Percentiles rank a stretch among this genome's conserved stretches.
Evolutionary conservation across 1,140 invertebrate genomes (phyloP).

Genomic region (Diprion similis): DNA sequence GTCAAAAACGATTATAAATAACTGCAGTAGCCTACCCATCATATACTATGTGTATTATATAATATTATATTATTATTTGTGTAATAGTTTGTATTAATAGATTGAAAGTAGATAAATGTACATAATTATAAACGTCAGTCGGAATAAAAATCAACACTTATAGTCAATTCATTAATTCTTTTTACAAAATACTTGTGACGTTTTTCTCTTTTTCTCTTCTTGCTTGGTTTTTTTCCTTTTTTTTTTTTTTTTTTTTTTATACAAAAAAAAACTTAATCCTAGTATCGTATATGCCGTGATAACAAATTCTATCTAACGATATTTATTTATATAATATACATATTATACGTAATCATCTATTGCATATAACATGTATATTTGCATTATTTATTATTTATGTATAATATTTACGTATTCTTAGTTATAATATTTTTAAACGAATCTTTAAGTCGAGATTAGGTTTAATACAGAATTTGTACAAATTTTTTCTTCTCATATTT

Average conservation of each 20-base stretch:
- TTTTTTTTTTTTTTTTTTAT: constrained; percentile 5
- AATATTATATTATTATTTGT: no score
- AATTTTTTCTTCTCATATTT: constrained; percentile 21
- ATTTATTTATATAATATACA: constrained; percentile 8
- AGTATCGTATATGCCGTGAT: constrained; percentile 22
- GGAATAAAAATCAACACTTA: neutral
- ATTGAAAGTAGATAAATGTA: no score
- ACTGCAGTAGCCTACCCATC: no score
- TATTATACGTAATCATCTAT: no score
- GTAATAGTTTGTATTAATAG: no score
- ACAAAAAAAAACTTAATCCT: constrained; percentile 40
- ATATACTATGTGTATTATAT: no score
- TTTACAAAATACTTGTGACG: constrained; percentile 40
- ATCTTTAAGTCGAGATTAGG: constrained; percentile 11
- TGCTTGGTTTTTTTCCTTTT: no score
- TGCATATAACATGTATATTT: no score
- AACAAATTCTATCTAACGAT: constrained; percentile 14
- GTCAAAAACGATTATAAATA: no score
- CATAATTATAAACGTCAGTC: no score
- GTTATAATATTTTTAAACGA: neutral
- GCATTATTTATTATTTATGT: no score
- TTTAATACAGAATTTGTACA: constrained; percentile 47
- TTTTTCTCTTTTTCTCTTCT: constrained; percentile 6
- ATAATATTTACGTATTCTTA: neutral
- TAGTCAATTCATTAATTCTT: neutral